A percentile compares a stretch with the other conserved stretches of the same genome.
These are phyloP conservation scores for Tachysurus fulvidraco DNA, from an alignment of 2,113 vertebrate species.

Conservation along the genomic window DNA sequence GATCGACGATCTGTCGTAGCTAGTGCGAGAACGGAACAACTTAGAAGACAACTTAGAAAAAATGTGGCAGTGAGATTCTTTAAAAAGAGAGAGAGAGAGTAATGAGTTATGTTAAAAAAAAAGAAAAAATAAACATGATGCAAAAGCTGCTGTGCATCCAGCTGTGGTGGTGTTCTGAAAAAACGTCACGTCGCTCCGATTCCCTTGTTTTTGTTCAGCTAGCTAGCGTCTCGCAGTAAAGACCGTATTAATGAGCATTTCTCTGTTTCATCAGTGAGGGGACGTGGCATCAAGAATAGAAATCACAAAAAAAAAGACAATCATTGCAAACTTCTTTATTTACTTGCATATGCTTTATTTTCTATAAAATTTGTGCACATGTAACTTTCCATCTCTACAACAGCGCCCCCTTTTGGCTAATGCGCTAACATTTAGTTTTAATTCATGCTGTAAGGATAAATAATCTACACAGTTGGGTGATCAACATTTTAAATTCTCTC, in stretches of 20 bases:
- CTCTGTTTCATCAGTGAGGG: neutral
- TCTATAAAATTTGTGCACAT: conserved; percentile 57
- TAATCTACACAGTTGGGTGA: neutral
- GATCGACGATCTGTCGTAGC: neutral
- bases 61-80: too few species aligned
- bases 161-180: neutral
- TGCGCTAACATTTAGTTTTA: conserved; percentile 51
- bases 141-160: neutral
- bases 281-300: neutral
- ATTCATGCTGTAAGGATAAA: conserved; percentile 30
- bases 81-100: too few species aligned
- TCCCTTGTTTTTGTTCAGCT: neutral
- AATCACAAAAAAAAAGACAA: neutral
- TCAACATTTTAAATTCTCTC: neutral
- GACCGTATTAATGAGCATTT: neutral
- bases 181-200: neutral
- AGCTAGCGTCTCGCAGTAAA: neutral
- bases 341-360: conserved; percentile 54
- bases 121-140: neutral
- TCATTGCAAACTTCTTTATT: conserved; percentile 12
- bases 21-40: neutral
- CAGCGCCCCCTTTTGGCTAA: conserved; percentile 51
- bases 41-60: too few species aligned
- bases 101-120: neutral
- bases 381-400: conserved; percentile 33